phyloP scores from a whole-genome alignment of 2,888 invertebrate species.

The Erynnis tages region DNA sequence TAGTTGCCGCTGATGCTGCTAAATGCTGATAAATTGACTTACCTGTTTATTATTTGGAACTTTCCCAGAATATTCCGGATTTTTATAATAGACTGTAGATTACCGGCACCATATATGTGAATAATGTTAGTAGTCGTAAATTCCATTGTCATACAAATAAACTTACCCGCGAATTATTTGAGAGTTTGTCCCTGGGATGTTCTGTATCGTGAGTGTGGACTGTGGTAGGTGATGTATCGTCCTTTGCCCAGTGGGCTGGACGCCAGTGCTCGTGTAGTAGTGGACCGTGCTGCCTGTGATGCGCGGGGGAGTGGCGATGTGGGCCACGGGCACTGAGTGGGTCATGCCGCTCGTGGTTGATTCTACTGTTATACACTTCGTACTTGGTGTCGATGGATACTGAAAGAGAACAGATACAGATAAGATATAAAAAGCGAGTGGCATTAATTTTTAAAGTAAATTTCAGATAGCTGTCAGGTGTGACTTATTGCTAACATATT shows the following conservation, averaged over 20 bases:
- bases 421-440: too few species aligned
- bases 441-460: too few species aligned
- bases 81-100: too few species aligned
- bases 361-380: constrained; percentile 73
- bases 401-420: constrained; percentile 39
- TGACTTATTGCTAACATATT: too few species aligned
- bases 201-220: constrained; percentile 69
- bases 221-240: constrained; percentile 64
- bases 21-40: too few species aligned
- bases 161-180: constrained; percentile 69
- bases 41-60: too few species aligned
- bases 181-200: constrained; percentile 62
- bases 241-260: constrained; percentile 42
- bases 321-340: constrained; percentile 72
- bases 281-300: constrained; percentile 63
- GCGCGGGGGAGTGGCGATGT: constrained; percentile 63
- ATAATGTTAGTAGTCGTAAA: too few species aligned
- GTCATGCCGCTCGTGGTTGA: constrained; percentile 74
- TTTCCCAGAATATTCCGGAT: too few species aligned
- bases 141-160: too few species aligned
- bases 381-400: constrained; percentile 59
- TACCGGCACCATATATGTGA: too few species aligned
- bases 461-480: too few species aligned
- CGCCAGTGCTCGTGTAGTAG: constrained; percentile 40
- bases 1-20: too few species aligned